These are phyloP conservation scores for Drosophila subsilvestris DNA, from an alignment of 2,888 invertebrate species.

Conservation along the genomic window DNA sequence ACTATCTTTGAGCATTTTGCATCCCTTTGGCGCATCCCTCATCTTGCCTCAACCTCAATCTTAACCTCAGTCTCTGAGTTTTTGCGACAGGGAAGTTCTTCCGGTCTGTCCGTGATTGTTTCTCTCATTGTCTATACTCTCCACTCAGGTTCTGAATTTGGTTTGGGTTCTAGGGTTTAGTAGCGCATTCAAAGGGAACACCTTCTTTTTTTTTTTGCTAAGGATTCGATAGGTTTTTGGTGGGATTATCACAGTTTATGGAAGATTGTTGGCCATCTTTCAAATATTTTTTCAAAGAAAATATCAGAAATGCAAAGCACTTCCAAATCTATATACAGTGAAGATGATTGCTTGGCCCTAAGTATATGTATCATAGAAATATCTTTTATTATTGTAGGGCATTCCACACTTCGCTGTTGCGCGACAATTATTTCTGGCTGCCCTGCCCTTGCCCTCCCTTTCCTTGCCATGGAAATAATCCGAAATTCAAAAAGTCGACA, in stretches of 20 bases:
- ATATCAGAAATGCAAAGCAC: no score
- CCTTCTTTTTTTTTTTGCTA: not conserved
- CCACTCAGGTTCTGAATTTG: not conserved
- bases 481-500: slow-evolving; percentile 80
- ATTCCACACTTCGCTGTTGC: slow-evolving; percentile 17
- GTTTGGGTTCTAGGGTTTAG: not conserved
- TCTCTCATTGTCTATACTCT: slow-evolving; percentile 36
- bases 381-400: slow-evolving; percentile 17
- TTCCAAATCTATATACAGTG: no score
- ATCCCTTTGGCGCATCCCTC: slow-evolving; percentile 68
- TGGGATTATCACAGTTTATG: not conserved
- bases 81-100: slow-evolving; percentile 23
- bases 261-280: not conserved
- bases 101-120: slow-evolving; percentile 30
- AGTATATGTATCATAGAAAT: not conserved
- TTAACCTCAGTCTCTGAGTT: not conserved
- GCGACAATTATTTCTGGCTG: slow-evolving; percentile 14
- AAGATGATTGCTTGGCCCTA: not conserved
- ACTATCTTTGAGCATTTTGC: slow-evolving; percentile 65
- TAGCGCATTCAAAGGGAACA: not conserved
- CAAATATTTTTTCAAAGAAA: not conserved
- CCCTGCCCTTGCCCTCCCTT: slow-evolving; percentile 14
- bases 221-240: not conserved
- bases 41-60: slow-evolving; percentile 21
- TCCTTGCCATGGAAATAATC: slow-evolving; percentile 73